phyloP scores from a whole-genome alignment of 2,888 invertebrate species.

The Idaea dimidiata region DNA sequence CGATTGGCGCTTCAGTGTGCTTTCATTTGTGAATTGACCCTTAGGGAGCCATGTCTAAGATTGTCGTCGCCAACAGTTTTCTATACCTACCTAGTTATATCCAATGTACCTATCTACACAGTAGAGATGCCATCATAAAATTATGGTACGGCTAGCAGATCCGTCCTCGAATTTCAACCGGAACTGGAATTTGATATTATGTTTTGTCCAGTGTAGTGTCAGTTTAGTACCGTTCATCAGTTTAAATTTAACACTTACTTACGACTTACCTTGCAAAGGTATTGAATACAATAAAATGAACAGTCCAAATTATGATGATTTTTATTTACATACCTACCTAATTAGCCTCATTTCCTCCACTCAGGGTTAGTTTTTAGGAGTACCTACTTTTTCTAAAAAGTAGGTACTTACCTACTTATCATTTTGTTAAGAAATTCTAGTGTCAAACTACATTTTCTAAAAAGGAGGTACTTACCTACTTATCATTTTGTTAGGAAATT shows the following conservation, averaged over 20 bases:
- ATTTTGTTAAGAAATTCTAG: too few species aligned
- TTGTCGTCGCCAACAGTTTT: neutral
- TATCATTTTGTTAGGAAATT: too few species aligned
- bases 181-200: slow-evolving; percentile 27
- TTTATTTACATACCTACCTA: slow-evolving; percentile 15
- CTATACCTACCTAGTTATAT: neutral
- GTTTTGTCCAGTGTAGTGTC: slow-evolving; percentile 47
- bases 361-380: too few species aligned
- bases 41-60: too few species aligned
- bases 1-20: too few species aligned
- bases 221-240: slow-evolving; percentile 55
- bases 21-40: too few species aligned
- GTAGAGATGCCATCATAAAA: slow-evolving; percentile 29
- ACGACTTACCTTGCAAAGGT: slow-evolving; percentile 71
- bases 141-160: slow-evolving; percentile 55
- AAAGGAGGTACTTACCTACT: too few species aligned
- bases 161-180: slow-evolving; percentile 55
- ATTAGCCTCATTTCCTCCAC: too few species aligned
- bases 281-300: slow-evolving; percentile 67
- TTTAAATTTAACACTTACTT: slow-evolving; percentile 49
- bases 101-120: slow-evolving; percentile 22
- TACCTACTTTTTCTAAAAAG: too few species aligned
- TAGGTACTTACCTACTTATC: too few species aligned
- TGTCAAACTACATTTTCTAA: too few species aligned
- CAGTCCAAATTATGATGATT: slow-evolving; percentile 18